These are phyloP conservation scores for Rhincodon typus DNA, from an alignment of 2,797 vertebrate genomes.

Conservation along the genomic window DNA sequence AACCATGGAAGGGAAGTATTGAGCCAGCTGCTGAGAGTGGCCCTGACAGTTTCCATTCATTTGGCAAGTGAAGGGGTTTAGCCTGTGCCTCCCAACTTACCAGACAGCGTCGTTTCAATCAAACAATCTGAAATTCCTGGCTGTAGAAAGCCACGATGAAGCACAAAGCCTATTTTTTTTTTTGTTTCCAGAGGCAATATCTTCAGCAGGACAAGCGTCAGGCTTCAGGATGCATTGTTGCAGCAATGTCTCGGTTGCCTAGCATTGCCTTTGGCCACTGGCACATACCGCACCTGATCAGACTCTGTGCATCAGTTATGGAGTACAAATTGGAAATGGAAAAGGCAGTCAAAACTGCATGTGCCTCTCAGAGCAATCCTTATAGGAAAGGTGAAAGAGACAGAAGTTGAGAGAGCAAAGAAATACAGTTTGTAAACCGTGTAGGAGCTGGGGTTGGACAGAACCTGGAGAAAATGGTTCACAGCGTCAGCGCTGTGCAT, in stretches of 20 bases:
- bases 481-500: not conserved
- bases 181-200: not conserved
- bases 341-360: not conserved
- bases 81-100: not conserved
- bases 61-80: not conserved
- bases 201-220: conserved; percentile 9
- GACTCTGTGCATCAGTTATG: not conserved
- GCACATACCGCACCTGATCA: not conserved
- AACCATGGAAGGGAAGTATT: not conserved
- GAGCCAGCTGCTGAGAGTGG: not conserved
- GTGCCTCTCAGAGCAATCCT: not conserved
- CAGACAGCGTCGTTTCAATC: not conserved
- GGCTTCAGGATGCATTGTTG: not conserved
- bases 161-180: not conserved
- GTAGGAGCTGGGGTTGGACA: not conserved
- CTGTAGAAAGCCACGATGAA: not conserved
- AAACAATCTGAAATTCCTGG: not conserved
- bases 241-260: not conserved
- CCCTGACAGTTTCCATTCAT: not conserved
- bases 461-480: not conserved
- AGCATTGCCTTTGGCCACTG: not conserved
- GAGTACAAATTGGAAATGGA: not conserved
- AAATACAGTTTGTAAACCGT: not conserved
- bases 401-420: not conserved
- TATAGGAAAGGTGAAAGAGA: not conserved